Evolutionary conservation across 2,797 vertebrate genomes (phyloP), one percentile per base, ranked within the genome.

Genomic region (Sarcoramphus papa): DNA sequence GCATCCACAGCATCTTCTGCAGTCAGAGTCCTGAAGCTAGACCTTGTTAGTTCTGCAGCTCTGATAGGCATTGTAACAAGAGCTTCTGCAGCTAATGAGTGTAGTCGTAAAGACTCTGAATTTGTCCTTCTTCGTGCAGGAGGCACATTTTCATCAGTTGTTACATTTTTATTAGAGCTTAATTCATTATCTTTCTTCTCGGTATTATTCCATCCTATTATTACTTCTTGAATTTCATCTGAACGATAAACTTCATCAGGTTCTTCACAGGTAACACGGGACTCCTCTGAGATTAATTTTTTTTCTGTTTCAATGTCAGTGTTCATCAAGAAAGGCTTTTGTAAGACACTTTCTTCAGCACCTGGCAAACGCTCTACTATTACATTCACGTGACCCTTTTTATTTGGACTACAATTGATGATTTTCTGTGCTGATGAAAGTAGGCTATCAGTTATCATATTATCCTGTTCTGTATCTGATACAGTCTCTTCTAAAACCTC

Each of bases 341-440:
- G 98, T 22, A 98, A 97, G 64, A 98, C 98, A 0, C 97, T 97
- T 70, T 99, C 99, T 96, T 99, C 99, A 0, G 99, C 99, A 21
- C 98, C 98, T 7, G 99, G 99, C 94, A 99, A 98, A n/a, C 99
- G 99, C 47, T 99, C 99, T 25, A 99, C 99, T 25, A 99, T 99
- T 95, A 99, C 99, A 2, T 99, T 99, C 93, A 99, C 98, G 0
- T 99, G 99, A 12, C 99, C 99, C 4, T 98, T 99, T 35, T 98
- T 98, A 92, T 99, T 99, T 24, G 98, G 98, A 86, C 99, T 98
- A 92, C 99, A 99, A 97, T 95, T 99, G 94, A 99, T 99, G 68
- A 99, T 99, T 97, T 99, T 99, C 94, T 99, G 99, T 48, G 99
- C 99, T 1, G 99, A 99, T 0, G 99, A 99, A 72, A 99, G 98